phyloP scores from a whole-genome alignment of 2,888 invertebrate species.

The Laspeyria flexula region DNA sequence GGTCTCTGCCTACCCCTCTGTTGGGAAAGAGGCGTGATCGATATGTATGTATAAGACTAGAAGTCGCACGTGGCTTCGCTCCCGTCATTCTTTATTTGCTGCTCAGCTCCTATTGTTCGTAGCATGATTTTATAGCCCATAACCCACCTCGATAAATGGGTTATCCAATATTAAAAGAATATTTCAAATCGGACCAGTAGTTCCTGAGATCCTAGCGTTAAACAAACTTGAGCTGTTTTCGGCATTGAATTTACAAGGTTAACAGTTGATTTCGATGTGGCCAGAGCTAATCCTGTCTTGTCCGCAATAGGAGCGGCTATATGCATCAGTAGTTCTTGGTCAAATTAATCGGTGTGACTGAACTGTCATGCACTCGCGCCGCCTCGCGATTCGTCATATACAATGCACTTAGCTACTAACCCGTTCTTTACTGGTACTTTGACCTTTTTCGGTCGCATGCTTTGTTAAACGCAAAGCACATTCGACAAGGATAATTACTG shows the following conservation, averaged over 20 bases:
- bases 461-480: constrained; percentile 35
- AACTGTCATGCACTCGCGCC: constrained; percentile 56
- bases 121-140: too few species aligned
- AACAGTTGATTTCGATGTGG: constrained; percentile 28
- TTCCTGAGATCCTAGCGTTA: too few species aligned
- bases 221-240: background rate
- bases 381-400: constrained; percentile 56
- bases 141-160: too few species aligned
- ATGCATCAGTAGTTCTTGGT: constrained; percentile 43
- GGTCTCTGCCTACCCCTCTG: too few species aligned
- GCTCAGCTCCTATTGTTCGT: too few species aligned
- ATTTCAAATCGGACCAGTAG: too few species aligned
- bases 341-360: constrained; percentile 58
- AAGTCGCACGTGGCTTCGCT: too few species aligned
- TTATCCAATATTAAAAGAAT: too few species aligned
- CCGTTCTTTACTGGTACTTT: constrained; percentile 45
- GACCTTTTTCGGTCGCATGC: constrained; percentile 50
- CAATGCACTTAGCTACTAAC: constrained; percentile 46
- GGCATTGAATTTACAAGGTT: constrained; percentile 7
- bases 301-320: constrained; percentile 42
- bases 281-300: constrained; percentile 30
- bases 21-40: too few species aligned
- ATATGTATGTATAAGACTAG: too few species aligned
- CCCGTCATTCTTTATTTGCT: too few species aligned
- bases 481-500: constrained; percentile 38